These are phyloP conservation scores for Thaumetopoea pityocampa DNA, from an alignment of 1,140 invertebrate species.

Conservation along the genomic window DNA sequence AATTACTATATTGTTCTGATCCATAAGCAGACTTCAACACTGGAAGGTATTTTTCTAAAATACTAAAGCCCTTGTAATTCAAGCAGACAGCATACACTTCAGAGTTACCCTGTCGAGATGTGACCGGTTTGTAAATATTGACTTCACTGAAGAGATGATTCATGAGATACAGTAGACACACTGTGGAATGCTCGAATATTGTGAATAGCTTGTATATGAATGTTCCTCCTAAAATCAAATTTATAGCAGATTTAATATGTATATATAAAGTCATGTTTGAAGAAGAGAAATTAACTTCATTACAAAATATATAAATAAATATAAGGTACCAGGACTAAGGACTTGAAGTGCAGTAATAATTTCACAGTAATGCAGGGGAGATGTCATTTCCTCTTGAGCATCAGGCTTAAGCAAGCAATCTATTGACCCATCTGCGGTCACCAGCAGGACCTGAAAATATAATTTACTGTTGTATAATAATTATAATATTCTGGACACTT, in stretches of 20 bases:
- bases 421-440: slow-evolving; percentile 96
- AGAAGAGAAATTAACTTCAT: too few species aligned
- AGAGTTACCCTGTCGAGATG: slow-evolving; percentile 95
- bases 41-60: slow-evolving; percentile 61
- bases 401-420: slow-evolving; percentile 89
- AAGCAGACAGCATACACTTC: slow-evolving; percentile 92
- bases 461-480: too few species aligned
- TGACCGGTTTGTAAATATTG: slow-evolving; percentile 89
- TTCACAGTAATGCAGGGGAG: slow-evolving; percentile 89
- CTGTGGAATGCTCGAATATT: slow-evolving; percentile 87
- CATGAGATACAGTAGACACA: slow-evolving; percentile 89
- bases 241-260: slow-evolving; percentile 3
- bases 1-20: slow-evolving; percentile 51
- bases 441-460: slow-evolving; percentile 77
- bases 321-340: slow-evolving; percentile 77
- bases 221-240: slow-evolving; percentile 79
- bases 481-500: too few species aligned
- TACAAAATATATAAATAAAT: too few species aligned
- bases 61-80: slow-evolving; percentile 77
- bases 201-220: slow-evolving; percentile 97
- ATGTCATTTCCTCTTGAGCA: slow-evolving; percentile 89
- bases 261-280: too few species aligned
- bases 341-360: slow-evolving; percentile 84
- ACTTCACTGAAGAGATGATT: slow-evolving; percentile 85
- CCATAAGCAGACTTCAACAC: slow-evolving; percentile 75